Conservation (phyloP, 92 coral and sea anemone genomes). For the Parazoanthus swiftii region DNA sequence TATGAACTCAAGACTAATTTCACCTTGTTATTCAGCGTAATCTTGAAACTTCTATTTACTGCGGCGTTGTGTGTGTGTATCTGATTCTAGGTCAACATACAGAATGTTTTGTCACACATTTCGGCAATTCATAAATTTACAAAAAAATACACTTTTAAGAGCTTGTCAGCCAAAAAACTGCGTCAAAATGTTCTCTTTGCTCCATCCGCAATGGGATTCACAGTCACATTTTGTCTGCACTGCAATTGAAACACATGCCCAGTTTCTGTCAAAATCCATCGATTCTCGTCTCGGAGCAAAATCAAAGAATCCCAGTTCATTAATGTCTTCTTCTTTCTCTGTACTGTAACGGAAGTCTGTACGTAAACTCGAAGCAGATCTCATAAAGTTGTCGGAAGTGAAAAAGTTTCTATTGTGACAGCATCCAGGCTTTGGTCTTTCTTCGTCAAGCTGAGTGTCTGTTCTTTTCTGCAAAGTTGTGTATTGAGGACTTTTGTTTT, state of each 20-base stretch:
- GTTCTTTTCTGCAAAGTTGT: not conserved
- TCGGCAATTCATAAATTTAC: no score
- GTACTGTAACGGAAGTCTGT: not conserved
- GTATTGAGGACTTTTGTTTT: not conserved
- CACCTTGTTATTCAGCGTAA: no score
- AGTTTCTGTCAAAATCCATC: constrained; percentile 27
- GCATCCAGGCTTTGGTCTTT: not conserved
- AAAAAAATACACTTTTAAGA: not conserved
- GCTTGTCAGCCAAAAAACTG: constrained; percentile 31
- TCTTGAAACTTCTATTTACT: no score
- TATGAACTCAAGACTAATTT: no score
- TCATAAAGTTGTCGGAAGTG: not conserved
- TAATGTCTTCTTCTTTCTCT: constrained; percentile 21
- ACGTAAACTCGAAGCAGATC: not conserved
- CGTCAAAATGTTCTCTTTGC: constrained; percentile 27
- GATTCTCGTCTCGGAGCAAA: constrained; percentile 21
- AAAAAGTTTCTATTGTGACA: not conserved
- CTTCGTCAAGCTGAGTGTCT: not conserved
- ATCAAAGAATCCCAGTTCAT: constrained; percentile 25
- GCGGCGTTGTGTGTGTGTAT: no score
- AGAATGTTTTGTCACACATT: no score
- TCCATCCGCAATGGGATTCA: constrained; percentile 11
- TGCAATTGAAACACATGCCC: not conserved
- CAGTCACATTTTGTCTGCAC: constrained; percentile 4
- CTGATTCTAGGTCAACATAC: not conserved